Base-by-base conservation (phyloP, 2,113 vertebrate species). In the Phrynosoma platyrhinos region DNA sequence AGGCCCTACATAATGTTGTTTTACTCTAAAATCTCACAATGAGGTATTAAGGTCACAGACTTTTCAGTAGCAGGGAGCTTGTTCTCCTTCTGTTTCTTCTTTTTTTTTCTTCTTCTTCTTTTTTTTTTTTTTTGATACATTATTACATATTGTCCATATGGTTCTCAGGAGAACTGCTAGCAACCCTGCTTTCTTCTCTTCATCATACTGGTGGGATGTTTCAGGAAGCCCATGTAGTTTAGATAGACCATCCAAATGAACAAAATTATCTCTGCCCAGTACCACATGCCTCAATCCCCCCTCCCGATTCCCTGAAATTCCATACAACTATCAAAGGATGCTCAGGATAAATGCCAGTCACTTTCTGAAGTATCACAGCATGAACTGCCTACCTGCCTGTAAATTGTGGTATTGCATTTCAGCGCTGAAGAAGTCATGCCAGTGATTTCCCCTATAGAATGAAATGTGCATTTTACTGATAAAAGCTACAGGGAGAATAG, bases 401-500 rank as follows among this genome's bases (percentile, higher is more conserved):
- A 91, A 92, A 92, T 92, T 75, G 71, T 36, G 85, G 81, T 14
- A 58, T 91, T 84, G 13, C 42, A 75, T 88, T 83, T 13, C 1
- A 82, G 25, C 21, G 40, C 89, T 87, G 80, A 94, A 89, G 72
- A 92, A 94, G 87, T 92, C 12, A 36, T 79, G 81, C 82, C 87
- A 85, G 66, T 91, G 93, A 91, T 82, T 90, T 94, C 90, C 87
- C 83, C 32, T 77, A 23, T 36, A 79, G 78, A 94, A 89, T 1
- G 47, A 84, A 90, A 75, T 84, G 84, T 88, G 85, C 85, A 85
- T 93, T 89, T 47, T 32, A 79, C 81, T 90, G 93, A 92, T 93
- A 94, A 94, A 91, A 68, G 53, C 27, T 71, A 69, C 4, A 75
- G 66, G 90, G 87, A 88, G 86, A 86, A 85, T 89, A 8, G 10